Percentiles rank a stretch among this genome's conserved stretches.
phyloP scores from a whole-genome alignment of 2,113 vertebrate genomes.

The Himantopus leucocephalus region DNA sequence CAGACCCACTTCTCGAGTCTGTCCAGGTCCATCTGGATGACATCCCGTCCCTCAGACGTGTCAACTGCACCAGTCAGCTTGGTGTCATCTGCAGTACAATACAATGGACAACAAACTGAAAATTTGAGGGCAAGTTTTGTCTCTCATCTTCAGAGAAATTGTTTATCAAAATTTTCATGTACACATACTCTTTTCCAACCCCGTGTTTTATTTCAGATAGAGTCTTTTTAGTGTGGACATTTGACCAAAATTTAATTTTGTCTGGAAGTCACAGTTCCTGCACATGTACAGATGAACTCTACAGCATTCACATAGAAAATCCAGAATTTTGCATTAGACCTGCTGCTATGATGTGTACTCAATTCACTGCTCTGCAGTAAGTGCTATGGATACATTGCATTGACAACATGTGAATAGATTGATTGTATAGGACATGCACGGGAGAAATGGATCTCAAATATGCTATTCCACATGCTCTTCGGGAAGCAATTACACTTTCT shows the following conservation, averaged over 20 bases:
- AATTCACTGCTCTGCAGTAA: background rate
- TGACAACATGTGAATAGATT: background rate
- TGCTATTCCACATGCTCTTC: accelerated
- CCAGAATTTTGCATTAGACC: background rate
- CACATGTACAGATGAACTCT: background rate
- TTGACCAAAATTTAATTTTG: background rate
- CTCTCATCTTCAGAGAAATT: background rate
- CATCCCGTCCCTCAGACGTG: background rate
- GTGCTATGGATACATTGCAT: background rate
- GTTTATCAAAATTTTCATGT: background rate
- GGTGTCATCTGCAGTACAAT: background rate
- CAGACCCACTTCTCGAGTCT: background rate
- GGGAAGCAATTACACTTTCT: background rate
- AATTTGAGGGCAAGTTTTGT: background rate
- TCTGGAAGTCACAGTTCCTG: background rate
- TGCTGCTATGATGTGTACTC: background rate
- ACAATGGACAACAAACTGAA: background rate
- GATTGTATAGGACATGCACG: background rate
- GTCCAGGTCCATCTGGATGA: background rate
- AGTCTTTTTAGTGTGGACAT: background rate
- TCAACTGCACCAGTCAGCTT: background rate
- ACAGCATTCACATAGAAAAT: background rate
- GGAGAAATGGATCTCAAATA: background rate
- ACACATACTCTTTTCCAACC: background rate
- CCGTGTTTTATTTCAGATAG: background rate